Conservation (phyloP, 2,797 vertebrate genomes). For the Melanotaenia trifasciata region DNA sequence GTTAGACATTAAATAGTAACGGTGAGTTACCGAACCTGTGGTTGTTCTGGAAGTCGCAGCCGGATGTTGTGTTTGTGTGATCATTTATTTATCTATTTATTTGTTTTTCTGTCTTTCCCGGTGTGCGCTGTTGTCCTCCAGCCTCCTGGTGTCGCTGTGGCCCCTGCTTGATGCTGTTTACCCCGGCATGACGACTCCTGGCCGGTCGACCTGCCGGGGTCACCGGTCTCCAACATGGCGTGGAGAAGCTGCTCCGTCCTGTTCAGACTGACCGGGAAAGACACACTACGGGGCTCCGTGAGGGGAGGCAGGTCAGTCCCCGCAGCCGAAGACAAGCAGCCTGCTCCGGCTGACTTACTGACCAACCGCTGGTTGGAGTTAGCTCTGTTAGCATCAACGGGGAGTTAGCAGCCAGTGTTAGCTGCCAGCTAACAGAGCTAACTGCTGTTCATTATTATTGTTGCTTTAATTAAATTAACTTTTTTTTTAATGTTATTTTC, state of each 20-base stretch:
- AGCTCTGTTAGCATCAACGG: conserved; percentile 27
- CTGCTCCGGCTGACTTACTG: not conserved
- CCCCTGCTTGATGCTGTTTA: not conserved
- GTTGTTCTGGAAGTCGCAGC: conserved; percentile 1
- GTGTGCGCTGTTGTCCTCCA: not conserved
- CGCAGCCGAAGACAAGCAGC: not conserved
- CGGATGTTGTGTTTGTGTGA: not conserved
- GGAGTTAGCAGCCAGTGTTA: no score
- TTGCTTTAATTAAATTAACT: no score
- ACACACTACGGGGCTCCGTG: conserved; percentile 27
- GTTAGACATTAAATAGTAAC: no score
- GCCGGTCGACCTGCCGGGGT: not conserved
- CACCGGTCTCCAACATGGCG: conserved; percentile 73
- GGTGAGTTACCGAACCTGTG: no score
- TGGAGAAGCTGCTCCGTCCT: conserved; percentile 71
- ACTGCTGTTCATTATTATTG: not conserved
- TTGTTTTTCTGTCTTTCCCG: not conserved
- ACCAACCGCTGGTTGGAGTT: not conserved
- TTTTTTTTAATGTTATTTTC: no score
- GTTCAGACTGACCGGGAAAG: conserved; percentile 56
- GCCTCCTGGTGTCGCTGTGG: conserved; percentile 8
- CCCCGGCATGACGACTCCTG: conserved; percentile 21
- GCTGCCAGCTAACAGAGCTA: not conserved
- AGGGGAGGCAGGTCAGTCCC: conserved; percentile 65
- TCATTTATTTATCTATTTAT: not conserved